phyloP scores from a whole-genome alignment of 2,113 vertebrate genomes.

The Rhagologus leucostigma region DNA sequence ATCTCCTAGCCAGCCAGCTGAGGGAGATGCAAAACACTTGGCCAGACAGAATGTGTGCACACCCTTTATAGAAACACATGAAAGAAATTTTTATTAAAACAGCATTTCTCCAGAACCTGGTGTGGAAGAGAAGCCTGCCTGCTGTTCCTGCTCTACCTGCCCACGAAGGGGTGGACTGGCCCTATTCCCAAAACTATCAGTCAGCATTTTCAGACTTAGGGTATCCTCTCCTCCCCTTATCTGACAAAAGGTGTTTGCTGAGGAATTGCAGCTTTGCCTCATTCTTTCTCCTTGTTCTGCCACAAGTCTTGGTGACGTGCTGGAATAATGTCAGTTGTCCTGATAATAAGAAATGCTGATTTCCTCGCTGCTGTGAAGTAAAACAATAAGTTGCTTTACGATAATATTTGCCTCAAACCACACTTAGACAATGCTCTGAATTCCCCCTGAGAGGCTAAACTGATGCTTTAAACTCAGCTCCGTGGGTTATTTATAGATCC shows the following conservation, averaged over 20 bases:
- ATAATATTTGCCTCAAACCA: constrained; percentile 33
- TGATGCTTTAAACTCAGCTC: background rate
- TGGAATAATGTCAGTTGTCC: background rate
- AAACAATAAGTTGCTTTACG: constrained; percentile 37
- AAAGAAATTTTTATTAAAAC: background rate
- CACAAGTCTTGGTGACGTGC: background rate
- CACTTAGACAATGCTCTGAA: constrained; percentile 3
- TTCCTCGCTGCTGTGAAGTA: background rate
- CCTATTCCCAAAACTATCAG: background rate
- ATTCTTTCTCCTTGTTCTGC: background rate
- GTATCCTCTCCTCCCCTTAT: background rate
- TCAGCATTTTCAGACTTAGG: background rate
- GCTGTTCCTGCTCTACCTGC: background rate
- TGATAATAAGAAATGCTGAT: constrained; percentile 18
- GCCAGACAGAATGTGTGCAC: background rate
- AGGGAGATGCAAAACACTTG: background rate
- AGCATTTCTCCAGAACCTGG: background rate
- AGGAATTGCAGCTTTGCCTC: background rate
- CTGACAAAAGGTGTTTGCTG: background rate
- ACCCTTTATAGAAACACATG: background rate
- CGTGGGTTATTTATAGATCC: constrained; percentile 41
- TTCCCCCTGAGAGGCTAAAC: constrained; percentile 10
- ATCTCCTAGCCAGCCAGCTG: background rate
- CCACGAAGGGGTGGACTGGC: background rate
- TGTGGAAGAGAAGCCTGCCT: background rate